Percentiles rank a stretch among this genome's conserved stretches.
Conservation (phyloP, 1,140 invertebrate species). For the Carcinoscorpius rotundicauda region DNA sequence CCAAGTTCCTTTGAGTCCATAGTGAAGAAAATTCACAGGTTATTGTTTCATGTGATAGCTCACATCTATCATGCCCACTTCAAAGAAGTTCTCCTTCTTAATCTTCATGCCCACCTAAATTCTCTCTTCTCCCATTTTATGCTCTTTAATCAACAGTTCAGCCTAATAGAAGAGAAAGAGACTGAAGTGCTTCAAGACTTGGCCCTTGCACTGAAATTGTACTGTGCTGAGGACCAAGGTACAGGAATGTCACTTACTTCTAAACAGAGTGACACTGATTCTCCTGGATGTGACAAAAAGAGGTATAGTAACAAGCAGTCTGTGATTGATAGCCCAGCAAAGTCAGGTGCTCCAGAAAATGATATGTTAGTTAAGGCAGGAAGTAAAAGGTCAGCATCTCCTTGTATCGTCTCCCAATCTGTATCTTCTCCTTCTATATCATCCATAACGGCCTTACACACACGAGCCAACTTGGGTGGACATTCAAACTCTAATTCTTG, state of each 20-base stretch:
- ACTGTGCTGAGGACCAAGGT: background rate
- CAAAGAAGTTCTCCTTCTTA: slow-evolving; percentile 79
- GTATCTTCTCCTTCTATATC: slow-evolving; percentile 15
- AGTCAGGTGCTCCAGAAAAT: background rate
- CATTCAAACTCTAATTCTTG: slow-evolving; percentile 17
- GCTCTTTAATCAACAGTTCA: slow-evolving; percentile 67
- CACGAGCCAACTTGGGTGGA: slow-evolving; percentile 16
- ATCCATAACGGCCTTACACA: slow-evolving; percentile 21
- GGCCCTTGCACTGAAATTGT: slow-evolving; percentile 29
- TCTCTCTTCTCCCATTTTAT: slow-evolving; percentile 93
- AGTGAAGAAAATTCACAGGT: slow-evolving; percentile 88
- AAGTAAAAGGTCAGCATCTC: slow-evolving; percentile 13
- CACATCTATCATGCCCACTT: slow-evolving; percentile 98
- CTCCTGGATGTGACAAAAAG: background rate
- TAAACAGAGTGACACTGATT: background rate
- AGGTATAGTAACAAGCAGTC: background rate
- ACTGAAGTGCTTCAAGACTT: slow-evolving; percentile 75
- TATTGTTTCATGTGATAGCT: slow-evolving; percentile 94
- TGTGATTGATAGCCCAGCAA: background rate
- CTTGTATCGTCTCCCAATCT: slow-evolving; percentile 4
- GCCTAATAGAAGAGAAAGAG: slow-evolving; percentile 88
- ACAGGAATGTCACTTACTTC: background rate
- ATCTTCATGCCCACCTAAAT: slow-evolving; percentile 87
- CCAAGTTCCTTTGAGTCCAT: slow-evolving; percentile 85
- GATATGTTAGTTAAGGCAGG: background rate